Base-by-base conservation (phyloP, 2,113 vertebrate genomes). In the Galbula dea region DNA sequence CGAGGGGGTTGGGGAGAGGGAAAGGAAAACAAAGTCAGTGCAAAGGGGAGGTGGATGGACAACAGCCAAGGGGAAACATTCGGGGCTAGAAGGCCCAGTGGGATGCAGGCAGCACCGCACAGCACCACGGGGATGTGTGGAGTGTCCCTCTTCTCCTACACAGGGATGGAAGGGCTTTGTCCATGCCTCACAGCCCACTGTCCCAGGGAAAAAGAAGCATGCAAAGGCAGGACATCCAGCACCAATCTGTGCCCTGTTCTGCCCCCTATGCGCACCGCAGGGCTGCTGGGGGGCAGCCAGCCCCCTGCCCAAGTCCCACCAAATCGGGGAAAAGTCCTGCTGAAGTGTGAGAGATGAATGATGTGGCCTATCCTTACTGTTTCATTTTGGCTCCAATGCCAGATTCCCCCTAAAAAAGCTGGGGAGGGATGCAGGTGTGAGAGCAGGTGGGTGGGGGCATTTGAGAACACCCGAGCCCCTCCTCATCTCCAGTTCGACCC, bases 1-100 rank as follows among this genome's bases (percentile, higher is more conserved):
- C 6, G 61, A 93, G 95, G 90, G 93, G 94, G 94, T 94, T 93
- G 83, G 88, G 87, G 74, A 89, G 83, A 92, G 80, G 71, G 88
- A 92, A 97, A 98, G 95, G 95, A 97, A 96, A 97, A 97, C 86
- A 96, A 93, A 65, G 83, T 95, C 95, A 97, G 97, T 94, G 97
- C 96, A 93, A 93, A 92, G 80, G 92, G 74, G 95, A 96, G 82
- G 94, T 24, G 14, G 94, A 95, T 17, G 65, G 66, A 82, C 59
- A 80, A 76, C 0, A 3, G 58, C 14, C 63, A 55, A 32, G 76
- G 84, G 49, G 41, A 73, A 86, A 76, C 2, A 21, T 9, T 30
- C 0, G 3, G 83, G n/a, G 83, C 17, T 26, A 12, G 34, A 83
- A 67, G 32, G 52, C 36, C 52, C 77, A 30, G 87, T 0, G 30